These are phyloP conservation scores for Anser cygnoides DNA, from an alignment of 2,113 vertebrate species.

Conservation along the genomic window DNA sequence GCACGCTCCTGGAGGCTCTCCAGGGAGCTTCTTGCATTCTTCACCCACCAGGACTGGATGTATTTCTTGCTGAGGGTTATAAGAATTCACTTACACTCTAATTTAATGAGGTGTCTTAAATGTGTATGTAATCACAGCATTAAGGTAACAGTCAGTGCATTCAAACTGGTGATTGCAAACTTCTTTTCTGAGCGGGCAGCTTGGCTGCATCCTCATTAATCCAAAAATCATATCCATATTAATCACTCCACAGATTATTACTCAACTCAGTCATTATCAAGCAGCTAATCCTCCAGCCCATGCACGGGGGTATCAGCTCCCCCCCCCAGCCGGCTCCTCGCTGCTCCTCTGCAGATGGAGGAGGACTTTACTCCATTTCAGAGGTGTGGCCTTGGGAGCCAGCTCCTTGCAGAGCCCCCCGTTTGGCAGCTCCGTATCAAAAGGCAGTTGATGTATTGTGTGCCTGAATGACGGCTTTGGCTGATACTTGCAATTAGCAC, in stretches of 20 bases:
- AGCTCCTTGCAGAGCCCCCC: neutral
- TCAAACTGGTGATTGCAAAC: neutral
- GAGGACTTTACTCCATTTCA: neutral
- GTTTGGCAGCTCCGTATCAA: accelerated
- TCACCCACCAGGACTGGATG: neutral
- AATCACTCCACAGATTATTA: slow-evolving; percentile 23
- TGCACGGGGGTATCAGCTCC: neutral
- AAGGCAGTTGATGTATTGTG: neutral
- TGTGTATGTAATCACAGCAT: slow-evolving; percentile 36
- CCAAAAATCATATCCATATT: slow-evolving; percentile 39
- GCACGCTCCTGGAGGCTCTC: neutral
- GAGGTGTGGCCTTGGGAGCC: neutral
- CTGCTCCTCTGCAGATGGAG: neutral
- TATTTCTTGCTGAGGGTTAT: neutral
- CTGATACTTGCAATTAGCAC: neutral
- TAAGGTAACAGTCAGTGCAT: slow-evolving; percentile 34
- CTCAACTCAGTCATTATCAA: neutral
- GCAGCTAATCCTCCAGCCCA: neutral
- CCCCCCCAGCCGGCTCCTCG: neutral
- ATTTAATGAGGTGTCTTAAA: slow-evolving; percentile 53
- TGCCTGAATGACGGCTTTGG: neutral
- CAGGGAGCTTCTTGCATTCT: neutral
- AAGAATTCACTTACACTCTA: neutral
- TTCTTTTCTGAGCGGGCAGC: slow-evolving; percentile 5
- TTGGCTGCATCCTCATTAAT: slow-evolving; percentile 49